Base-by-base conservation (phyloP, 2,888 invertebrate genomes). In the Drosophila austrosaltans region DNA sequence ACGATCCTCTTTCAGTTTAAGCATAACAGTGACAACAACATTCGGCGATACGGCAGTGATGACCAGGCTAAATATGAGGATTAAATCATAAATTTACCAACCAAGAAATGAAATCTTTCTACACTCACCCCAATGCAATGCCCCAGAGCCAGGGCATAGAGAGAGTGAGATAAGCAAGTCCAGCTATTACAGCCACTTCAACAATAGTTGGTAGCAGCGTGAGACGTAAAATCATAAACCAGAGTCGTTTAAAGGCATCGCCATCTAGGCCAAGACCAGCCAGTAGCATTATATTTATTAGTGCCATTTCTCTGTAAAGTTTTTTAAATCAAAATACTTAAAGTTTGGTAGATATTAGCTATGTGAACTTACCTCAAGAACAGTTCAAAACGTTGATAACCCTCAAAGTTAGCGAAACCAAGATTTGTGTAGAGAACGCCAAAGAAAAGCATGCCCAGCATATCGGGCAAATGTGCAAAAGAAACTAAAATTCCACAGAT, bases 1-100 rank as follows among this genome's bases (percentile, higher is more conserved):
- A 30, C 91, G 90, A 74, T 92, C 92, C 74, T 95, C 94, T 86
- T 95, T 94, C 22, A 96, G 92, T 67, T 93, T 91, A 22, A 96
- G 92, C 90, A 96, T 93, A 10, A 94, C 94, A 0, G 96, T 96
- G 22, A 96, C 95, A 54, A 96, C 95, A 40, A 96, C 96, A 70
- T 96, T 96, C 1, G 96, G 95, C 0, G 95, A 95, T 1, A 96
- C 95, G 3, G 95, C 96, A 20, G 95, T 94, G 77, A 95, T 90
- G 3, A 94, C 93, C 82, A 95, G 93, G 40, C 95, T 95, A 48
- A 48, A 25, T 16, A 16, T 36, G n/a, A 68, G 16, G 30, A 30
- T 54, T 54, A 16, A 30, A 30, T 12, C 48, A 48, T 48, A 54
- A 54, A 30, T 30, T 32, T 56, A 20, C 36, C 7, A 8, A 8